Evolutionary conservation across 2,888 invertebrate genomes (phyloP).

Genomic region (Colletes collaris): DNA sequence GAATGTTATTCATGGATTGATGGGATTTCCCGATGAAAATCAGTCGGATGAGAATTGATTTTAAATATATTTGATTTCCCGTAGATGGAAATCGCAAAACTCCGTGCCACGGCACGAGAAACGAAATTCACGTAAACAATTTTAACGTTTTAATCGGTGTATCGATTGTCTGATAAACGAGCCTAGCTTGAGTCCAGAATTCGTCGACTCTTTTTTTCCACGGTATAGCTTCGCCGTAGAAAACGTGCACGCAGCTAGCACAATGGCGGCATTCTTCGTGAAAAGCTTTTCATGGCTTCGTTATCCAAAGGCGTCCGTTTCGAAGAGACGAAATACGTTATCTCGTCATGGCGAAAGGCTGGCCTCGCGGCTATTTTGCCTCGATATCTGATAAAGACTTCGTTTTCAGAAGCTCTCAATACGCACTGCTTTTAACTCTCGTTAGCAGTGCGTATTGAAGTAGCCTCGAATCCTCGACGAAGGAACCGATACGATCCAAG

Average conservation of each 20-base stretch:
- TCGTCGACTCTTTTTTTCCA: neutral
- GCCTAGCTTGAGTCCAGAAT: neutral
- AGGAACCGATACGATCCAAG: neutral
- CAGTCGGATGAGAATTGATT: no score
- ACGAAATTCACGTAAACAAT: neutral
- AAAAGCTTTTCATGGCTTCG: conserved; percentile 24
- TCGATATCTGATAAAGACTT: conserved; percentile 36
- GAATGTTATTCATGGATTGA: no score
- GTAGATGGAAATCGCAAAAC: no score
- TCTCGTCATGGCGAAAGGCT: conserved; percentile 42
- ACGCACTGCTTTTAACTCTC: conserved; percentile 28
- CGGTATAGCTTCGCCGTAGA: neutral
- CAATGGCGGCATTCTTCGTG: conserved; percentile 16
- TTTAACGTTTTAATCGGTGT: conserved; percentile 5
- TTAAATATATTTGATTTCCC: no score
- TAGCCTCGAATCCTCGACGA: conserved; percentile 9
- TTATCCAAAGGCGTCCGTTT: conserved; percentile 13
- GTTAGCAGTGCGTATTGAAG: conserved; percentile 19
- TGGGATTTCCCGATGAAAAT: no score
- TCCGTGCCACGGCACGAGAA: no score
- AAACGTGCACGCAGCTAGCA: neutral
- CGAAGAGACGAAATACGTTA: conserved; percentile 45
- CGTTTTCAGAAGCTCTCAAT: conserved; percentile 33
- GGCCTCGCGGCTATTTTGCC: conserved; percentile 12
- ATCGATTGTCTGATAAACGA: conserved; percentile 8